Evolutionary conservation across 2,888 invertebrate species (phyloP).

Genomic region (Corbicula japonica): DNA sequence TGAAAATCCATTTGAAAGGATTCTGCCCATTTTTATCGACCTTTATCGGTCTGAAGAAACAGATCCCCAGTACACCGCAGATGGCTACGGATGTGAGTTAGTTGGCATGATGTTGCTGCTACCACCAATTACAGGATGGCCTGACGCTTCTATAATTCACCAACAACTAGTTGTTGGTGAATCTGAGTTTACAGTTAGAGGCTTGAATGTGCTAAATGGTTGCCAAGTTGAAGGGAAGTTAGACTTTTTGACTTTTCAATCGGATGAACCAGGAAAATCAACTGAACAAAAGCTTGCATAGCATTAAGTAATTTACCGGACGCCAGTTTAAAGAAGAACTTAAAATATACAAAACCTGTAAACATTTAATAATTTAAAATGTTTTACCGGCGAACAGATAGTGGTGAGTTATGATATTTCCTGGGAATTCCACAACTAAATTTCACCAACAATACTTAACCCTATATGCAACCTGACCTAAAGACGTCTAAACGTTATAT

Average conservation of each 20-base stretch:
- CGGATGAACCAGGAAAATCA: too few species aligned
- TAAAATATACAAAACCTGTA: too few species aligned
- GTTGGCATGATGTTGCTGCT: neutral
- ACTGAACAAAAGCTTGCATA: too few species aligned
- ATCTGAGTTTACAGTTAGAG: constrained; percentile 2
- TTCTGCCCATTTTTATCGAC: neutral
- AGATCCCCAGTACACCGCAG: constrained; percentile 6
- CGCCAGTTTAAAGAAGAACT: too few species aligned
- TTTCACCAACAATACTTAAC: too few species aligned
- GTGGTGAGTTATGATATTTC: too few species aligned
- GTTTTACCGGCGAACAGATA: too few species aligned
- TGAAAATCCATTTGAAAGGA: neutral
- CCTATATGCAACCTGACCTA: too few species aligned
- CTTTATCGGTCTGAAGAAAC: constrained; percentile 6
- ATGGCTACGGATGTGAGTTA: neutral
- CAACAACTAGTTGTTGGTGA: constrained; percentile 8
- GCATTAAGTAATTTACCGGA: too few species aligned
- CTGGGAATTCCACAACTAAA: too few species aligned
- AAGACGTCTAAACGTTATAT: too few species aligned
- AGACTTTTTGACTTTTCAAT: neutral
- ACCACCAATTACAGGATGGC: constrained; percentile 4
- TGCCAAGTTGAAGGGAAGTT: neutral
- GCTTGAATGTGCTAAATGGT: neutral
- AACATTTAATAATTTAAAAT: too few species aligned
- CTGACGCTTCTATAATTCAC: neutral